Evolutionary conservation across 2,113 vertebrate species (phyloP), one percentile per base, ranked within the genome.

Genomic region (Cottus gobio): DNA sequence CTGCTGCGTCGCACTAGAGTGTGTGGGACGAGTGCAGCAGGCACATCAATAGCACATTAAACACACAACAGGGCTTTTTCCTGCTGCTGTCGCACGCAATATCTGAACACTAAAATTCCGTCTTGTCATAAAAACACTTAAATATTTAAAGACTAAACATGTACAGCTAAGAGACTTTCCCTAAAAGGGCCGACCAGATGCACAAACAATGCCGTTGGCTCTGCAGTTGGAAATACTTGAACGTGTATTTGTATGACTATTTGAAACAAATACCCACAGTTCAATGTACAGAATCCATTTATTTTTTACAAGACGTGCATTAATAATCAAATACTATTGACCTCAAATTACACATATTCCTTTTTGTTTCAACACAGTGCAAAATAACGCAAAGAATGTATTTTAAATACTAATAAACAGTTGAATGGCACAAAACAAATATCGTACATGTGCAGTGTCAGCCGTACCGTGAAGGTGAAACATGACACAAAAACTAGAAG

Each of bases 301-400:
- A 60, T 84, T 87, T 71, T 66, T 60, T 22, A 70, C 68, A 80
- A 67, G 61, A 81, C 54, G 42, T 85, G 79, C 77, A 76, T 71
- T 8, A 57, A 64, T 52, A 36, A 58, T 70, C 12, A 74, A 69
- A 80, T 12, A 34, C 50, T 44, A 63, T 62, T 15, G 5, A 54
- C 31, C 20, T 57, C 28, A 77, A 57, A 81, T 61, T 42, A 34
- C 12, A 3, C 10, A 3, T 3, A 9, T n/a, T 42, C 30, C 46
- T 37, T 64, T 52, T 46, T 24, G 58, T 83, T 48, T 80, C 10
- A 68, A 70, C 67, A 56, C 24, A 58, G 87, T 92, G 88, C 89
- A 89, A 89, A 82, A 80, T 50, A 80, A 79, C 24, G 63, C 63
- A 37, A 56, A 77, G 39, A 77, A 73, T 70, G 37, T 34, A 48